Evolutionary conservation across 2,113 vertebrate species (phyloP).

Genomic region (Cervus canadensis): DNA sequence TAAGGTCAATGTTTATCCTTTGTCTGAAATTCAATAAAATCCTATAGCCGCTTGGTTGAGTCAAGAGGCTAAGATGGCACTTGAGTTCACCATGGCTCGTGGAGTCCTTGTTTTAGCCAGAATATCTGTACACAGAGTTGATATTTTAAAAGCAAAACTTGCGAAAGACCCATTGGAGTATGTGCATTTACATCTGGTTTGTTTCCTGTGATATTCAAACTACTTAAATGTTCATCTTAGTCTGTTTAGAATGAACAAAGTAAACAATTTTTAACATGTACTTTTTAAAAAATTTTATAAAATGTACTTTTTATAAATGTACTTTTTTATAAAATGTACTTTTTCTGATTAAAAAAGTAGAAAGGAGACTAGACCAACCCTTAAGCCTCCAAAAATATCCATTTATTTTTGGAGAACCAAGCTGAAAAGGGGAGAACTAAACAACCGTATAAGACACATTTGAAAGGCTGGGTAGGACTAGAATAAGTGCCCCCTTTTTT

Average conservation of each 20-base stretch:
- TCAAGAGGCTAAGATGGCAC: background rate
- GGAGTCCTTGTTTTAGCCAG: background rate
- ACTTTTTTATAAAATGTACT: background rate
- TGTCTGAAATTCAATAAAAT: background rate
- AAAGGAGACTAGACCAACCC: background rate
- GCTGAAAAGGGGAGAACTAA: background rate
- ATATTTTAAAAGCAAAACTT: background rate
- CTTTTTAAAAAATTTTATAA: background rate
- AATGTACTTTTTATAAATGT: background rate
- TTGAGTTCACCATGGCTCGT: background rate
- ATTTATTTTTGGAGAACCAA: conserved; percentile 27
- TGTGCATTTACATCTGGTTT: background rate
- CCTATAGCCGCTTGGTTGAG: background rate
- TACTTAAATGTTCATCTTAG: background rate
- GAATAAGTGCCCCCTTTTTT: conserved; percentile 5
- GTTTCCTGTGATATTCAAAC: background rate
- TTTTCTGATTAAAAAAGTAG: background rate
- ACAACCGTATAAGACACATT: background rate
- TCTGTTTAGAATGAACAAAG: background rate
- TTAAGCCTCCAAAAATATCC: background rate
- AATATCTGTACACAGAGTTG: background rate
- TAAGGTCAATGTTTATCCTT: background rate
- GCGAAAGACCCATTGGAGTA: background rate
- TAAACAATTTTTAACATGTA: background rate
- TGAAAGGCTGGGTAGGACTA: background rate